Percentiles rank a stretch among this genome's conserved stretches.
Conservation (phyloP, 1,140 invertebrate species). For the Heliconius nattereri region DNA sequence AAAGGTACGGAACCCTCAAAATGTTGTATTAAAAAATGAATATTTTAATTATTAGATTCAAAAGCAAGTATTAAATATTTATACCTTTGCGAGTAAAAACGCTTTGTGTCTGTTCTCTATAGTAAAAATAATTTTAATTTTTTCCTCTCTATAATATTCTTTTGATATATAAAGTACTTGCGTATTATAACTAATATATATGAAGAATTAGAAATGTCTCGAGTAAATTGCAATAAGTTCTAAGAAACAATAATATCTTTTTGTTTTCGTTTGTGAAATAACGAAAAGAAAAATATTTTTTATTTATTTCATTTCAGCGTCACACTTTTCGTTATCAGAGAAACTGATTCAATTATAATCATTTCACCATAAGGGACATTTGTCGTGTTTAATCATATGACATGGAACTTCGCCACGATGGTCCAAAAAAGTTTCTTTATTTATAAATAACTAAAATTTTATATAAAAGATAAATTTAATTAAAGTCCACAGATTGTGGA, state of each 20-base stretch:
- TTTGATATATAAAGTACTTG: neutral
- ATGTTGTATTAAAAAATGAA: neutral
- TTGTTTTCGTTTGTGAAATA: neutral
- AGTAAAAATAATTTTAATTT: neutral
- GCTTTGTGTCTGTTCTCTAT: neutral
- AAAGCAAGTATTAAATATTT: neutral
- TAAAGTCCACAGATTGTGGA: too few species aligned
- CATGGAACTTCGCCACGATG: too few species aligned
- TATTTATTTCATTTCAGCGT: too few species aligned
- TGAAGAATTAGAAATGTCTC: neutral
- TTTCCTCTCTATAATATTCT: neutral
- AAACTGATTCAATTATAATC: too few species aligned
- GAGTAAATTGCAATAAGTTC: neutral
- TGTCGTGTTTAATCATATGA: too few species aligned
- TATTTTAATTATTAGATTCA: neutral
- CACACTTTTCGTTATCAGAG: too few species aligned
- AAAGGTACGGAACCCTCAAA: too few species aligned
- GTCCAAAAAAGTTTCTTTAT: too few species aligned
- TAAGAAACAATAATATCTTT: neutral
- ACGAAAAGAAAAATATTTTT: neutral
- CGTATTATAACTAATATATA: neutral
- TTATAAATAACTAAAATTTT: too few species aligned
- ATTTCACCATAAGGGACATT: too few species aligned
- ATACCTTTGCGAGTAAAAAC: neutral
- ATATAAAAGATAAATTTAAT: too few species aligned